phyloP scores from a whole-genome alignment of 2,797 vertebrate genomes.

The Babyrousa celebensis region DNA sequence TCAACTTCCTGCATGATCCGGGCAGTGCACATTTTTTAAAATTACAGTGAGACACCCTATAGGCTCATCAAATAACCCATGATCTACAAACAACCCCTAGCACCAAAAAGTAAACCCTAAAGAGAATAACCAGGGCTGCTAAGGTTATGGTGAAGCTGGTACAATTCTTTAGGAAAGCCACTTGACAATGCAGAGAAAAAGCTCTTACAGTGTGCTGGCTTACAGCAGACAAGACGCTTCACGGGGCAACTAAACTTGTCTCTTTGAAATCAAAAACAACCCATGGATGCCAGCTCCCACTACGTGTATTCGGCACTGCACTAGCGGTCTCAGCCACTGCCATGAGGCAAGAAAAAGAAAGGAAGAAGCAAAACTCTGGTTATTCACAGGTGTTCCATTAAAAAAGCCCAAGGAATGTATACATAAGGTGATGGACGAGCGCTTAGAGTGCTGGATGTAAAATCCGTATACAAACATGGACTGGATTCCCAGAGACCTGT shows the following conservation, averaged over 20 bases:
- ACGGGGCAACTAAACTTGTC: no score
- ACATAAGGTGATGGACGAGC: background rate
- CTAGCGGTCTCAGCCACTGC: background rate
- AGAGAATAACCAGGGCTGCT: background rate
- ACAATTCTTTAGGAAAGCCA: background rate
- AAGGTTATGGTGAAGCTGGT: background rate
- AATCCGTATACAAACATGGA: background rate
- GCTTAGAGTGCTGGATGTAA: background rate
- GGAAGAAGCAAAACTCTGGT: background rate
- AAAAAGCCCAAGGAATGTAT: background rate
- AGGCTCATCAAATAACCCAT: conserved; percentile 13
- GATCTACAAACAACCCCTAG: background rate
- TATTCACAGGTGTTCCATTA: background rate
- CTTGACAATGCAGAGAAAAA: background rate
- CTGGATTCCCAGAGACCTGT: background rate
- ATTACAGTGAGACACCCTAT: background rate
- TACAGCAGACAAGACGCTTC: background rate
- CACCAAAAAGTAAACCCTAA: background rate
- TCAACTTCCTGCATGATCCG: background rate
- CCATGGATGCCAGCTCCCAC: background rate
- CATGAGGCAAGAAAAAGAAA: conserved; percentile 63
- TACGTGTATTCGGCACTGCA: rapidly evolving
- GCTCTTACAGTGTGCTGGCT: background rate
- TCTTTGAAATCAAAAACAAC: background rate
- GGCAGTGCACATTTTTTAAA: background rate